A percentile compares a stretch with the other conserved stretches of the same genome.
phyloP scores from a whole-genome alignment of 2,113 vertebrate species.

The Phalacrocorax carbo region DNA sequence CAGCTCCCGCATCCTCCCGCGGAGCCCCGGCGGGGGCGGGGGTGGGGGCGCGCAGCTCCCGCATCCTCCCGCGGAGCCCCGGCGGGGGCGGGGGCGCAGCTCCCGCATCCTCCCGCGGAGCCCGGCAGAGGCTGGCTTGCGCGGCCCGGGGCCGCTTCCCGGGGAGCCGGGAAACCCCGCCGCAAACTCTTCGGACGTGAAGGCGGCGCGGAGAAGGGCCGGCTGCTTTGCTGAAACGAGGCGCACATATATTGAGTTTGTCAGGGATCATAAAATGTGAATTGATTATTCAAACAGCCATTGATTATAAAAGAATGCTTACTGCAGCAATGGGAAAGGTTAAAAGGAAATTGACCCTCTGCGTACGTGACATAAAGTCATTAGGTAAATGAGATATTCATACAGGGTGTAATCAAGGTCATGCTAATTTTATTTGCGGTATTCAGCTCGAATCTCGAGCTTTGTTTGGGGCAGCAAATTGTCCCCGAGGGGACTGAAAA shows the following conservation, averaged over 20 bases:
- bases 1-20: background rate
- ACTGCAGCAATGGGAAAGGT: slow-evolving; percentile 80
- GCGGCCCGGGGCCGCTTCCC: background rate
- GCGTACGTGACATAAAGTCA: slow-evolving; percentile 82
- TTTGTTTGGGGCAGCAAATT: background rate
- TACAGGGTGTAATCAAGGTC: slow-evolving; percentile 77
- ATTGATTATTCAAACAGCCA: slow-evolving; percentile 82
- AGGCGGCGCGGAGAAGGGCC: background rate
- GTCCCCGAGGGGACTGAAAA: background rate
- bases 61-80: background rate
- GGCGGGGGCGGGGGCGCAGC: too few species aligned
- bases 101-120: background rate
- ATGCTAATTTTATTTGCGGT: slow-evolving; percentile 68
- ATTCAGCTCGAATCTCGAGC: slow-evolving; percentile 17
- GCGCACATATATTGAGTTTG: slow-evolving; percentile 68
- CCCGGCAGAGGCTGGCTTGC: too few species aligned
- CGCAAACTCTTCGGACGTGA: background rate
- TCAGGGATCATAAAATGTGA: slow-evolving; percentile 79
- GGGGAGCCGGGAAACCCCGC: background rate
- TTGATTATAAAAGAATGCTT: slow-evolving; percentile 83
- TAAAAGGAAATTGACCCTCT: slow-evolving; percentile 82
- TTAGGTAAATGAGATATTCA: slow-evolving; percentile 84
- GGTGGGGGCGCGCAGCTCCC: background rate
- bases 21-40: too few species aligned
- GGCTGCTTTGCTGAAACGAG: slow-evolving; percentile 40